Conservation (phyloP, 2,113 vertebrate genomes). For the Struthidea cinerea region DNA sequence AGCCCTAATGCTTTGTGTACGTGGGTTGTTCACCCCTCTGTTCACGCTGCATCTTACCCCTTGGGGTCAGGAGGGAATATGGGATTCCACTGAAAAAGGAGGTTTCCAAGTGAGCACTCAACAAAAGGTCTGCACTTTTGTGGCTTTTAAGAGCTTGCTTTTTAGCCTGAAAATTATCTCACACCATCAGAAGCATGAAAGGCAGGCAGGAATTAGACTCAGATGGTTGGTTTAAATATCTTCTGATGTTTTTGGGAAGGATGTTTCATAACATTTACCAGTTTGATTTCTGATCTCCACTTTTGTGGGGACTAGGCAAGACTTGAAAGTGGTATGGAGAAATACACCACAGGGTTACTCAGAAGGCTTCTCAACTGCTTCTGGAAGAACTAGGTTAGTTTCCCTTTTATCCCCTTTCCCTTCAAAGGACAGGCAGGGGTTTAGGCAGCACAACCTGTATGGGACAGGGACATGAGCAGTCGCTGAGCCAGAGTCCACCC, state of each 20-base stretch:
- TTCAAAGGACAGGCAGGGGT: background rate
- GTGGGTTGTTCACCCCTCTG: background rate
- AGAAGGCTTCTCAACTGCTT: background rate
- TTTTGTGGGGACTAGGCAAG: background rate
- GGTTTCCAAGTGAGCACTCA: background rate
- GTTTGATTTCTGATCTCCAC: background rate
- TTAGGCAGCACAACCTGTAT: rapidly evolving
- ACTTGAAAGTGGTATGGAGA: background rate
- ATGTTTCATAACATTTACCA: background rate
- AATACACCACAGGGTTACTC: background rate
- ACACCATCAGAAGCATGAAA: background rate
- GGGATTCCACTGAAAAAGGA: background rate
- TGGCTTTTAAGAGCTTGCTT: background rate
- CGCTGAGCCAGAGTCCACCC: background rate
- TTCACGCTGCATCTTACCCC: background rate
- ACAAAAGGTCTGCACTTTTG: background rate
- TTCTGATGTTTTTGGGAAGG: background rate
- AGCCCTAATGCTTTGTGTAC: background rate
- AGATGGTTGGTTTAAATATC: background rate
- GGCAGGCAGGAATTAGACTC: background rate
- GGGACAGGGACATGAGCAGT: rapidly evolving
- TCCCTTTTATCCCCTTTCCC: background rate
- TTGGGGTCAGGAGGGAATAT: background rate
- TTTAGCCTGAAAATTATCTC: background rate
- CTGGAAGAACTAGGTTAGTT: background rate